Evolutionary conservation across 2,113 vertebrate species (phyloP).

Genomic region (Aplodontia rufa): DNA sequence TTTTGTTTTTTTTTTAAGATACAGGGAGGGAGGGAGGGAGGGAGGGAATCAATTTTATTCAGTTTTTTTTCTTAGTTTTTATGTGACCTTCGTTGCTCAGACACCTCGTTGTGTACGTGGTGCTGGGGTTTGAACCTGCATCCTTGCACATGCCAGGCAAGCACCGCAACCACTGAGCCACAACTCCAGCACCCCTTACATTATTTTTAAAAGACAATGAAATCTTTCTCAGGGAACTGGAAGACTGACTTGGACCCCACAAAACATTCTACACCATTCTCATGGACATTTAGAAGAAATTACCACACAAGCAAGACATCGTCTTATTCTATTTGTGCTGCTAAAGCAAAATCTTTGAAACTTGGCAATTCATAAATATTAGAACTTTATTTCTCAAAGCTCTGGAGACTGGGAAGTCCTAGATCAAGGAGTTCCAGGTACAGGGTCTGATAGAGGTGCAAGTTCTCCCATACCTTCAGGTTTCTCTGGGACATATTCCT

Average conservation of each 20-base stretch:
- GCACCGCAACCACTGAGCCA: too few relatives aligned
- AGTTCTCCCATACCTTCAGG: not conserved
- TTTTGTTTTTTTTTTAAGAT: too few relatives aligned
- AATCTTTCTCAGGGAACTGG: not conserved
- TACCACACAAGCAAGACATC: not conserved
- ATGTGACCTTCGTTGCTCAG: too few relatives aligned
- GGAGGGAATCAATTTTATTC: too few relatives aligned
- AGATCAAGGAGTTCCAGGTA: too few relatives aligned
- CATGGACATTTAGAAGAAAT: not conserved
- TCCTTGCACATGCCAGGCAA: too few relatives aligned
- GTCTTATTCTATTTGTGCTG: not conserved
- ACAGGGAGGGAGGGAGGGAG: too few relatives aligned
- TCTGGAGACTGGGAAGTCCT: not conserved
- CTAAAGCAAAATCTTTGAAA: not conserved
- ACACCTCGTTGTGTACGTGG: too few relatives aligned
- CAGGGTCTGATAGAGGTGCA: not conserved
- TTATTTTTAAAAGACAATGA: not conserved
- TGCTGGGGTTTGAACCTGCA: too few relatives aligned
- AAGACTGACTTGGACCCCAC: not conserved
- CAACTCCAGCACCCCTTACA: too few relatives aligned
- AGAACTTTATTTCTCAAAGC: not conserved
- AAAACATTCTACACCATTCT: not conserved
- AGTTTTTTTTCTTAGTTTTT: too few relatives aligned
- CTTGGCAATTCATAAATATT: not conserved
- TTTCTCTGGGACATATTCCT: not conserved